A percentile compares a stretch with the other conserved stretches of the same genome.
Conservation (phyloP, 2,797 vertebrate species). For the Rhynchotus rufescens region DNA sequence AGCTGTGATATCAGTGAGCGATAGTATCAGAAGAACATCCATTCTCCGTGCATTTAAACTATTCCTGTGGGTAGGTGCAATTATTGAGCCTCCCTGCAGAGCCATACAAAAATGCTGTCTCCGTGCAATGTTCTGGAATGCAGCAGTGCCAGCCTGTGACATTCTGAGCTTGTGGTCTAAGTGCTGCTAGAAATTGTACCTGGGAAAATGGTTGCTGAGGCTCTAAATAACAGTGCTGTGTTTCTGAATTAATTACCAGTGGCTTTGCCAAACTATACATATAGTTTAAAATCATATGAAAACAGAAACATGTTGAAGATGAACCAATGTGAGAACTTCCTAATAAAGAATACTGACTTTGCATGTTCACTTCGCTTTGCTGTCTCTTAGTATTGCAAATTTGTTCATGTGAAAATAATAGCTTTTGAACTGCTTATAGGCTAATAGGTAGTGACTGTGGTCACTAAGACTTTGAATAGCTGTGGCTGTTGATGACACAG, state of each 20-base stretch:
- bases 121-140: conserved; percentile 56
- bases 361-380: conserved; percentile 54
- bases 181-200: conserved; percentile 38
- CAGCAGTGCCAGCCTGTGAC: conserved; percentile 30
- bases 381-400: conserved; percentile 49
- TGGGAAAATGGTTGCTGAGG: conserved; percentile 26
- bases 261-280: not conserved
- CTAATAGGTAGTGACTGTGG: conserved; percentile 64
- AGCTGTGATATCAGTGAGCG: conserved; percentile 45
- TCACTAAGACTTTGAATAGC: conserved; percentile 54
- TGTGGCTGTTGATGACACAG: conserved; percentile 60
- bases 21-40: conserved; percentile 60
- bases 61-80: conserved; percentile 48
- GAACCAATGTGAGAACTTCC: not conserved
- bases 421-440: conserved; percentile 60
- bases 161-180: conserved; percentile 35
- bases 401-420: conserved; percentile 68
- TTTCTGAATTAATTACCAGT: conserved; percentile 45
- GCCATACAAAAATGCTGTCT: conserved; percentile 41
- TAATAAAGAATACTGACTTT: conserved; percentile 51
- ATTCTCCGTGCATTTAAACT: conserved; percentile 60
- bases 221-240: not conserved
- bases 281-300: conserved; percentile 17
- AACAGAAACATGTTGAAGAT: conserved; percentile 6
- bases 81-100: conserved; percentile 68